A percentile compares a stretch with the other conserved stretches of the same genome.
Conservation (phyloP, 2,888 invertebrate species). For the Lepidochitona cinerea region DNA sequence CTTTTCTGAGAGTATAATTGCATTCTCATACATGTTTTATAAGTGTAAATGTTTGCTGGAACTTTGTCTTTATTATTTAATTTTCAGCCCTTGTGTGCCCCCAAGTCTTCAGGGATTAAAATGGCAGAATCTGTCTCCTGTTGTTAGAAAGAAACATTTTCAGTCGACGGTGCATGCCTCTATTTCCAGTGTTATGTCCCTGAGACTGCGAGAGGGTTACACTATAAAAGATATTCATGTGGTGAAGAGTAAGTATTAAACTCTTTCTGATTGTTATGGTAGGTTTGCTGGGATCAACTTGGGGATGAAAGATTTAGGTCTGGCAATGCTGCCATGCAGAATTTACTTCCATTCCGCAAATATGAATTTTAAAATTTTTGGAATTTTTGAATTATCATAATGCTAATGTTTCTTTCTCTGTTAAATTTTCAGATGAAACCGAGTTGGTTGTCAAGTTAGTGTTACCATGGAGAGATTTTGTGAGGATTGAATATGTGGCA, state of each 20-base stretch:
- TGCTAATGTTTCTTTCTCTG: no score
- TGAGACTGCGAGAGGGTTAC: conserved; percentile 84
- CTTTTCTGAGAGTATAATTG: no score
- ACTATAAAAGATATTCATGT: conserved; percentile 73
- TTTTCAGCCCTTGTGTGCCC: neutral
- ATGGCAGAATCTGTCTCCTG: conserved; percentile 70
- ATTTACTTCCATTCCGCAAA: no score
- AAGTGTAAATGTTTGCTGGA: no score
- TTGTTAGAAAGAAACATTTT: conserved; percentile 78
- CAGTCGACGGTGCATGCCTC: conserved; percentile 75
- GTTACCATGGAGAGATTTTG: conserved; percentile 81
- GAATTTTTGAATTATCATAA: no score
- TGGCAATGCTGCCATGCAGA: no score
- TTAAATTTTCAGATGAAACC: conserved; percentile 51
- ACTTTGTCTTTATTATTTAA: no score
- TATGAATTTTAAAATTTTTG: no score
- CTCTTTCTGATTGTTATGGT: no score
- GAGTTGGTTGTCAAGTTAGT: conserved; percentile 78
- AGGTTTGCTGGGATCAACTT: no score
- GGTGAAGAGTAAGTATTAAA: conserved; percentile 47
- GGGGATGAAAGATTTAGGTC: no score
- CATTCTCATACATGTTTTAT: no score
- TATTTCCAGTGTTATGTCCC: conserved; percentile 79
- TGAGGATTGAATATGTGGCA: conserved; percentile 79
- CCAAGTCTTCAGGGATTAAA: neutral